phyloP scores from a whole-genome alignment of 2,797 vertebrate species.

The Syngnathus rostellatus region DNA sequence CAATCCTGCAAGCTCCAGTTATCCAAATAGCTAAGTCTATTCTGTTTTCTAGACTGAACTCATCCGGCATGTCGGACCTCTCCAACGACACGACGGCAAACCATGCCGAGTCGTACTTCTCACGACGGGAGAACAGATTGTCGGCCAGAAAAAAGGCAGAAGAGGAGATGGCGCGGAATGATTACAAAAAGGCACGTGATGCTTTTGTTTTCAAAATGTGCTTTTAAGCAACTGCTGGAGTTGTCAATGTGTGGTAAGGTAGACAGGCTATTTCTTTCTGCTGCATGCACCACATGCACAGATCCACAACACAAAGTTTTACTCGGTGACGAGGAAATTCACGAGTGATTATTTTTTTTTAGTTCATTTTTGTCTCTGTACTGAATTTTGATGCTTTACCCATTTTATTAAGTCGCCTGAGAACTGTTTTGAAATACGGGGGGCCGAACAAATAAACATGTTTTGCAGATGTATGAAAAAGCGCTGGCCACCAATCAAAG shows the following conservation, averaged over 20 bases:
- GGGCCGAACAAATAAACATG: neutral
- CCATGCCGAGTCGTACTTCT: slow-evolving; percentile 70
- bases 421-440: neutral
- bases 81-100: slow-evolving; percentile 65
- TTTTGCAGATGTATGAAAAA: slow-evolving; percentile 80
- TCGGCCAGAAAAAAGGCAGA: slow-evolving; percentile 72
- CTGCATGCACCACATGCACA: neutral
- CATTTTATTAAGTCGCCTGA: neutral
- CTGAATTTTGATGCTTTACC: no score
- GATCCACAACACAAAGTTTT: neutral
- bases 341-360: neutral
- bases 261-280: neutral
- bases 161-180: slow-evolving; percentile 69
- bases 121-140: slow-evolving; percentile 75
- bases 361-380: neutral
- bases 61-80: slow-evolving; percentile 57
- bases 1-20: neutral
- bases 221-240: no score
- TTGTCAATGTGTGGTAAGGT: neutral
- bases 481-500: slow-evolving; percentile 84
- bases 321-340: neutral
- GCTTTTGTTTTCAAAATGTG: neutral
- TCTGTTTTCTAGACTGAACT: slow-evolving; percentile 67
- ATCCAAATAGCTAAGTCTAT: neutral
- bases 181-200: slow-evolving; percentile 80